Conservation (phyloP, 2,113 vertebrate species). For the Siniperca chuatsi region DNA sequence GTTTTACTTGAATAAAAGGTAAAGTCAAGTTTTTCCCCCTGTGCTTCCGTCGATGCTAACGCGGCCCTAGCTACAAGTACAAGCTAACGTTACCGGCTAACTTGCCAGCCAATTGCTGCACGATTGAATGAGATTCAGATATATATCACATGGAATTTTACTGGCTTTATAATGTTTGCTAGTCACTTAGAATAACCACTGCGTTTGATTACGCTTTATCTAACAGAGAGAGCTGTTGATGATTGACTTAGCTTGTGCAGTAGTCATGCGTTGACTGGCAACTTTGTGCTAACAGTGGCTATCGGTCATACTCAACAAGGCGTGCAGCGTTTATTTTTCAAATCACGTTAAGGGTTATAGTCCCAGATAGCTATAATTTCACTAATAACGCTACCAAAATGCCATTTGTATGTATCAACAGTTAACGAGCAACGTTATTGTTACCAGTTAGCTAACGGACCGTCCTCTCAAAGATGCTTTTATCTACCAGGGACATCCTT, state of each 20-base stretch:
- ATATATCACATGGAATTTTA: fast-evolving
- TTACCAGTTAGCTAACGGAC: neutral
- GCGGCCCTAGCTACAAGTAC: conserved; percentile 46
- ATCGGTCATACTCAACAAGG: neutral
- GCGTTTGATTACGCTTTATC: fast-evolving
- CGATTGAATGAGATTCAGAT: neutral
- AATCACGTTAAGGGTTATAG: no score
- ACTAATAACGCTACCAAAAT: neutral
- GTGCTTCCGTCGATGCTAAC: conserved; percentile 31
- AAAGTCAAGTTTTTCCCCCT: conserved; percentile 1
- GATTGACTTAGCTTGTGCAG: neutral
- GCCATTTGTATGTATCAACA: neutral
- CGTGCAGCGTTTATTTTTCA: neutral
- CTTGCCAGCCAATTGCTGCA: neutral
- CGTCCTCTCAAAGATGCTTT: neutral
- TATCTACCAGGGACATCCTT: no score
- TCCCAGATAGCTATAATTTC: neutral
- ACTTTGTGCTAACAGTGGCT: neutral
- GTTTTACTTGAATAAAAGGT: conserved; percentile 58
- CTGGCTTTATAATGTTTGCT: neutral
- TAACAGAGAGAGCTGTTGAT: neutral
- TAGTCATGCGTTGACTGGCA: neutral
- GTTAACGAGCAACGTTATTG: neutral
- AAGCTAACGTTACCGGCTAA: conserved; percentile 46
- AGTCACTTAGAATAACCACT: fast-evolving